A percentile compares a stretch with the other conserved stretches of the same genome.
Evolutionary conservation across 2,888 invertebrate genomes (phyloP).

Genomic region (Gortyna flavago): DNA sequence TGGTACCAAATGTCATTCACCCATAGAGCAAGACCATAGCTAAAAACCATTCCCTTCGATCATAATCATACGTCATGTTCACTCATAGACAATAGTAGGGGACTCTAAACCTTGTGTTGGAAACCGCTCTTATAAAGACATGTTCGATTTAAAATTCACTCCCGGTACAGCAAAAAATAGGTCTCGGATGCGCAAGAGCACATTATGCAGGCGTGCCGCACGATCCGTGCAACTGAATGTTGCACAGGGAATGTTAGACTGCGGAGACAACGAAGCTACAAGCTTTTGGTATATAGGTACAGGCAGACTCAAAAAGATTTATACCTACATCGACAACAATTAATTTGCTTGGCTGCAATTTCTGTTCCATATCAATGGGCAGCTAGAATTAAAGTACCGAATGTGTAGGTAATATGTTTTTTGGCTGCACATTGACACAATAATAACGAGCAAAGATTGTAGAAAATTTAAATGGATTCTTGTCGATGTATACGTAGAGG

Average conservation of each 20-base stretch:
- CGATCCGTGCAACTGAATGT: conserved; percentile 77
- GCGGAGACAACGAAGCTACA: conserved; percentile 61
- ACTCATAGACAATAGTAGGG: conserved; percentile 70
- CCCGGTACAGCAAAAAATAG: conserved; percentile 87
- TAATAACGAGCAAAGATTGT: neutral
- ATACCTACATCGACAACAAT: neutral
- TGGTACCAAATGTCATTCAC: conserved; percentile 33
- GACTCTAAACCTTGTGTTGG: conserved; percentile 56
- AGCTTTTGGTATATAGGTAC: conserved; percentile 46
- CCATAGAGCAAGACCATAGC: conserved; percentile 26
- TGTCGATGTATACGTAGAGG: neutral
- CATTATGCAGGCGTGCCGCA: conserved; percentile 89
- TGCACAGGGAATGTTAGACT: conserved; percentile 67
- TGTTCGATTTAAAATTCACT: conserved; percentile 87
- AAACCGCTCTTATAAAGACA: conserved; percentile 83
- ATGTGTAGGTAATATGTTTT: neutral
- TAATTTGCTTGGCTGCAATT: neutral
- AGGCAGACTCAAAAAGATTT: neutral
- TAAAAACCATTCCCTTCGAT: conserved; percentile 49
- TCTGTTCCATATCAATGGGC: neutral
- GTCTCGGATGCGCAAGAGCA: conserved; percentile 79
- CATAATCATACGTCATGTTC: conserved; percentile 35
- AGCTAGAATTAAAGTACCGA: neutral
- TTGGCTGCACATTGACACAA: neutral
- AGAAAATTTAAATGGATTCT: neutral